Conservation (phyloP, 92 coral and sea anemone genomes). For the Nematostella vectensis region DNA sequence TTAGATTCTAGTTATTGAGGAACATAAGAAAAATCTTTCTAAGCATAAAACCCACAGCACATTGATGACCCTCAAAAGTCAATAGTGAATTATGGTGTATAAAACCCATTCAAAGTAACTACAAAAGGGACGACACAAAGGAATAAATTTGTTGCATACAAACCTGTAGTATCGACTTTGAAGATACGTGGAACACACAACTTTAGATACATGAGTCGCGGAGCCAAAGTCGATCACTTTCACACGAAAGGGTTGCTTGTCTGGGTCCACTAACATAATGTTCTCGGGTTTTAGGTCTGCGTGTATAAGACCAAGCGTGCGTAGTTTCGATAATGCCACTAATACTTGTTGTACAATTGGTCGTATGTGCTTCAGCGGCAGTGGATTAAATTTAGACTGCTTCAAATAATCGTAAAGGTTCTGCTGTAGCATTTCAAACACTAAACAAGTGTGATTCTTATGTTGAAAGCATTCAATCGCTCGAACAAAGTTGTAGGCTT, state of each 20-base stretch:
- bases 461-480: conserved; percentile 98
- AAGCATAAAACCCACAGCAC: too few relatives aligned
- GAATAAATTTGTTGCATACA: conserved; percentile 18
- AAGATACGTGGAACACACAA: conserved; percentile 91
- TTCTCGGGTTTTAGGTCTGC: conserved; percentile 97
- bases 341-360: conserved; percentile 96
- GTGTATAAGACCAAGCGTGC: conserved; percentile 83
- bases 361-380: conserved; percentile 82
- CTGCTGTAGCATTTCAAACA: conserved; percentile 95
- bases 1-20: too few relatives aligned
- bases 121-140: conserved; percentile 11
- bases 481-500: conserved; percentile 94
- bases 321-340: conserved; percentile 87
- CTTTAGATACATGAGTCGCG: conserved; percentile 93
- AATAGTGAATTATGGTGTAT: too few relatives aligned
- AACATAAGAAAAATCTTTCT: too few relatives aligned
- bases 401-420: conserved; percentile 91
- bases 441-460: conserved; percentile 90
- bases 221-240: conserved; percentile 98
- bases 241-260: conserved; percentile 89
- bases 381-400: conserved; percentile 90
- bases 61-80: too few relatives aligned
- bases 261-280: conserved; percentile 94
- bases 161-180: conserved; percentile 98
- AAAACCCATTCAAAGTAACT: too few relatives aligned